phyloP scores from a whole-genome alignment of 2,113 vertebrate genomes.

The Chaenocephalus aceratus region DNA sequence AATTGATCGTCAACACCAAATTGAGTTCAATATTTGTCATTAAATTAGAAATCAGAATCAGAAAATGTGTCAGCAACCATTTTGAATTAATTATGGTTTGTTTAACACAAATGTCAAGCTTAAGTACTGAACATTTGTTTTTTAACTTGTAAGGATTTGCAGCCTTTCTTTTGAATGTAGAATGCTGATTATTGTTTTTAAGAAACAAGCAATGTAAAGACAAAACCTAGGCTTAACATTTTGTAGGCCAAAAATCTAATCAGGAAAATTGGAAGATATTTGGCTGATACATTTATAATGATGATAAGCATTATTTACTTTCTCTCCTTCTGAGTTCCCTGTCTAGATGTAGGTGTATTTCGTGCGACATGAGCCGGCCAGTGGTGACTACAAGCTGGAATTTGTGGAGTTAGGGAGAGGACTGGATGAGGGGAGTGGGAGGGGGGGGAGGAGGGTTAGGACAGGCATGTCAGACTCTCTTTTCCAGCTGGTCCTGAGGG shows the following conservation, averaged over 20 bases:
- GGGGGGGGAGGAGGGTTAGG: slow-evolving; percentile 3
- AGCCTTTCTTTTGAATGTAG: not conserved
- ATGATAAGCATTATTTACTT: not conserved
- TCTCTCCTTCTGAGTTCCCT: not conserved
- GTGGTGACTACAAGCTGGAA: slow-evolving; percentile 66
- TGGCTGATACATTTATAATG: no score
- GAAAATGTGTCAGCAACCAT: not conserved
- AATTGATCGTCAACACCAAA: not conserved
- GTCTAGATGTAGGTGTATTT: slow-evolving; percentile 12
- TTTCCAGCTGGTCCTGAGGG: slow-evolving; percentile 78
- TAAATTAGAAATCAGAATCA: not conserved
- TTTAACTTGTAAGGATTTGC: not conserved
- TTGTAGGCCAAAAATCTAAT: no score
- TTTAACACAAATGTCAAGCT: no score
- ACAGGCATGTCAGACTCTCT: slow-evolving; percentile 72
- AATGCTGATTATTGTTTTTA: no score
- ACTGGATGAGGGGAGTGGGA: slow-evolving; percentile 23
- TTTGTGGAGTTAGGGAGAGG: slow-evolving; percentile 59
- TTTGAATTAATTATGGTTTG: not conserved
- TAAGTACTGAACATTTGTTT: not conserved
- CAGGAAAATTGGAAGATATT: no score
- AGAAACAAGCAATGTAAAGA: no score
- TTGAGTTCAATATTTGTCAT: not conserved
- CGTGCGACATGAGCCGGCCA: slow-evolving; percentile 38
- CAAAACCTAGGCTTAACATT: no score